These are phyloP conservation scores for Okamejei kenojei DNA, from an alignment of 2,797 vertebrate species.

Conservation along the genomic window DNA sequence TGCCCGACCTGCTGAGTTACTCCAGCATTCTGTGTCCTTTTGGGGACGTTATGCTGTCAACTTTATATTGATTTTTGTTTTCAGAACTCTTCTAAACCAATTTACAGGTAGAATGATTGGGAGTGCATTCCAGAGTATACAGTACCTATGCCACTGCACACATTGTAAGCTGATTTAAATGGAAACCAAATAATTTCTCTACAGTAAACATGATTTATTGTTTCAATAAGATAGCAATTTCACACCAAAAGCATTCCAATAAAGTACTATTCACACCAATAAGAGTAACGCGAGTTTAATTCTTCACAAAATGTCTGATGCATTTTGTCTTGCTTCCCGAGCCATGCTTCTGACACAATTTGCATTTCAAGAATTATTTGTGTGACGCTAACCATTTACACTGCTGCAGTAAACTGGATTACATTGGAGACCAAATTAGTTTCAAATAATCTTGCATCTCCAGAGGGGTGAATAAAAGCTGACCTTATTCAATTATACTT, in stretches of 20 bases:
- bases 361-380: neutral
- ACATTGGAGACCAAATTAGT: neutral
- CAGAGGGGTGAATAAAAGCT: neutral
- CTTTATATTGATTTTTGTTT: too few relatives aligned
- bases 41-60: neutral
- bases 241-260: neutral
- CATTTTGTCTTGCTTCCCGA: neutral
- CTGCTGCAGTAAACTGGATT: neutral
- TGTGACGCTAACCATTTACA: neutral
- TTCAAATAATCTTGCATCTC: neutral
- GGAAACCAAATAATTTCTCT: neutral
- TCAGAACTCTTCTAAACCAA: neutral
- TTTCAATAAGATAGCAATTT: slow-evolving; percentile 16
- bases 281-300: neutral
- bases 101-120: neutral
- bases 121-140: neutral
- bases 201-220: slow-evolving; percentile 18
- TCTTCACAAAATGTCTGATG: neutral
- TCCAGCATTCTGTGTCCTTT: too few relatives aligned
- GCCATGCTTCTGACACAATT: neutral
- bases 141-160: neutral
- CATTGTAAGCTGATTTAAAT: neutral
- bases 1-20: too few relatives aligned
- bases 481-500: slow-evolving; percentile 13
- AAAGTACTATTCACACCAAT: neutral